Evolutionary conservation across 2,888 invertebrate species (phyloP).

Genomic region (Sclerodermus sp.): DNA sequence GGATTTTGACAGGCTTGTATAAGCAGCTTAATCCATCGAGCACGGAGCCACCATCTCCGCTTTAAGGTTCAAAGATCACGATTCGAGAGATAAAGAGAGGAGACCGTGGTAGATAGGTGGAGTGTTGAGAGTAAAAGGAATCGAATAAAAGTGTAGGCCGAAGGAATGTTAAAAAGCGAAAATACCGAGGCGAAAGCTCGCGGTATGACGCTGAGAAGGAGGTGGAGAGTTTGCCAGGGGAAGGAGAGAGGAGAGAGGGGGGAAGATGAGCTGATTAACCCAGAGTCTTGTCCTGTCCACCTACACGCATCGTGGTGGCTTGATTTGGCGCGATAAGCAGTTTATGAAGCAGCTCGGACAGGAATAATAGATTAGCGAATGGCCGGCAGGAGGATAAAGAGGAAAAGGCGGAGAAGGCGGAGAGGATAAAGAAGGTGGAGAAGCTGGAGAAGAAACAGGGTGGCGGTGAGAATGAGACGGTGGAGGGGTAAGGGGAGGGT

Average conservation of each 20-base stretch:
- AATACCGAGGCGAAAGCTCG: neutral
- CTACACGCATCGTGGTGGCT: conserved; percentile 30
- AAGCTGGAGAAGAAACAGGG: conserved; percentile 16
- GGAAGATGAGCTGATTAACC: conserved; percentile 45
- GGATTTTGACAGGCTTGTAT: too few relatives aligned
- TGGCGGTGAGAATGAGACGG: conserved; percentile 6
- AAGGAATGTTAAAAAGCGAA: neutral
- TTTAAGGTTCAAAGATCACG: too few relatives aligned
- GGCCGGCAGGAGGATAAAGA: conserved; percentile 12
- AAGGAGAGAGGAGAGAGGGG: conserved; percentile 13
- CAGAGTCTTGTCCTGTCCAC: conserved; percentile 41
- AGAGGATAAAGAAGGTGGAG: conserved; percentile 14
- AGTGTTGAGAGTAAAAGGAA: neutral
- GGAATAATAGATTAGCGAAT: conserved; percentile 50
- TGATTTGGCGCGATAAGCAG: conserved; percentile 46
- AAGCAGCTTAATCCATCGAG: too few relatives aligned
- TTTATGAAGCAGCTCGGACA: conserved; percentile 47
- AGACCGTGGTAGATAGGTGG: neutral
- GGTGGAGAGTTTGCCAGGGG: conserved; percentile 15
- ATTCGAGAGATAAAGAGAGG: too few relatives aligned
- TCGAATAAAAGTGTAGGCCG: neutral
- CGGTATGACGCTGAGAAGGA: conserved; percentile 1
- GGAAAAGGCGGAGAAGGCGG: conserved; percentile 14
- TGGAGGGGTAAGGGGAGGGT: conserved; percentile 9
- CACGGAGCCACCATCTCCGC: too few relatives aligned